Evolutionary conservation across 2,888 invertebrate genomes (phyloP).

Genomic region (Polyommatus icarus): DNA sequence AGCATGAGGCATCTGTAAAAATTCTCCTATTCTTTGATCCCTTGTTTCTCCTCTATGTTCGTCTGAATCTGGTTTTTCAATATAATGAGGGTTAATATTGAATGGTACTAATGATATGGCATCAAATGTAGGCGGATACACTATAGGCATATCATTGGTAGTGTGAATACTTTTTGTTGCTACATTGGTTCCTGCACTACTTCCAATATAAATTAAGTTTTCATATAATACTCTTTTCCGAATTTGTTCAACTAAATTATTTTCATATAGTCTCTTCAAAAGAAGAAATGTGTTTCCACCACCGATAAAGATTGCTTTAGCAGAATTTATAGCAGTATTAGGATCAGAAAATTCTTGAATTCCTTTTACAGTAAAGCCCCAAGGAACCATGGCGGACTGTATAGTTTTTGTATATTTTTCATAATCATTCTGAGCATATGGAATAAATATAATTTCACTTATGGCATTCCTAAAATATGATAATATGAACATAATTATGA

Average conservation of each 20-base stretch:
- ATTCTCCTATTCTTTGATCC: conserved; percentile 86
- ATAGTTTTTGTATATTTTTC: conserved; percentile 84
- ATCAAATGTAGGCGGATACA: conserved; percentile 86
- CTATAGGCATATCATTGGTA: conserved; percentile 94
- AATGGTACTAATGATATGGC: conserved; percentile 88
- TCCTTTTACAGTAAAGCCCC: conserved; percentile 84
- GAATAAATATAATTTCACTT: conserved; percentile 84
- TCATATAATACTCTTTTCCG: conserved; percentile 82
- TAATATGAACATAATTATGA: background rate
- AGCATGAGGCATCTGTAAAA: conserved; percentile 80
- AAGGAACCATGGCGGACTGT: conserved; percentile 78
- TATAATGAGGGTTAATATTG: conserved; percentile 92
- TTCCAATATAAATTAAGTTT: conserved; percentile 86
- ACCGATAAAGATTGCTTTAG: conserved; percentile 88
- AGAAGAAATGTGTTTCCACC: conserved; percentile 91
- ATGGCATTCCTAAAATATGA: conserved; percentile 81
- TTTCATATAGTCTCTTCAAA: conserved; percentile 85
- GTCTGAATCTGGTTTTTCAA: conserved; percentile 81
- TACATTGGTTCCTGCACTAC: conserved; percentile 91
- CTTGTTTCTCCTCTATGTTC: conserved; percentile 90
- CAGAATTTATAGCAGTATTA: conserved; percentile 76
- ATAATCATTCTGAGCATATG: conserved; percentile 85
- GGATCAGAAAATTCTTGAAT: conserved; percentile 83
- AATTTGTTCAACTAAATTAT: conserved; percentile 83
- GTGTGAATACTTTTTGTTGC: conserved; percentile 89